A percentile compares a stretch with the other conserved stretches of the same genome.
phyloP scores from a whole-genome alignment of 2,113 vertebrate genomes.

The Suricata suricatta region DNA sequence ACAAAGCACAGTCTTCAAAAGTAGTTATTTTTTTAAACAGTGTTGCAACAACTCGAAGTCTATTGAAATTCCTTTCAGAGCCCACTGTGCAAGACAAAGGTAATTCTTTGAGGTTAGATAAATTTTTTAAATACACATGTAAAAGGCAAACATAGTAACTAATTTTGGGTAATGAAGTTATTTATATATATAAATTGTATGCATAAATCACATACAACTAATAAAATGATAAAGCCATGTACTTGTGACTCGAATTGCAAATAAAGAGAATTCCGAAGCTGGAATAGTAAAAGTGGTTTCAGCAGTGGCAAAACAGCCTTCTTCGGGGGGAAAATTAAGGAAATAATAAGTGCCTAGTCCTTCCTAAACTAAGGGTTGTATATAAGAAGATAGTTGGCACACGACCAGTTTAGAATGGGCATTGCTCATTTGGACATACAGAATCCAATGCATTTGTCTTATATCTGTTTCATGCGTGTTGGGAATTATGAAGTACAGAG shows the following conservation, averaged over 20 bases:
- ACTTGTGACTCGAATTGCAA: not conserved
- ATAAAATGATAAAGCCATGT: slow-evolving; percentile 26
- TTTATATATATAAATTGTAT: not conserved
- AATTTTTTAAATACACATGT: not conserved
- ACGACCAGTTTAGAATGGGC: not conserved
- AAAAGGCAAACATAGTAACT: not conserved
- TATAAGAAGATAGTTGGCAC: not conserved
- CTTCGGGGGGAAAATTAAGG: not conserved
- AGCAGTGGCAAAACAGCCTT: not conserved
- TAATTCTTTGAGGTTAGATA: not conserved
- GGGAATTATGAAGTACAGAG: not conserved
- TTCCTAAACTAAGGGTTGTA: not conserved
- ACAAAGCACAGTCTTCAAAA: not conserved
- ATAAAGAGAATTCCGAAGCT: not conserved
- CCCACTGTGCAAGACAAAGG: not conserved
- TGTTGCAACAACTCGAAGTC: not conserved
- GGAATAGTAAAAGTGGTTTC: not conserved
- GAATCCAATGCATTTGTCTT: not conserved
- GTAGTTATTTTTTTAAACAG: not conserved
- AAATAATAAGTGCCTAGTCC: not conserved
- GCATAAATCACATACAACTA: not conserved
- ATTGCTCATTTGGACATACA: not conserved
- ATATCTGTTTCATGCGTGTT: not conserved
- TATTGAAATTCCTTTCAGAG: not conserved
- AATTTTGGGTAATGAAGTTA: not conserved